Evolutionary conservation across 30 jellyfish, hydroid and myxozoan genomes (phyloP).

Genomic region (Aurelia sp.): DNA sequence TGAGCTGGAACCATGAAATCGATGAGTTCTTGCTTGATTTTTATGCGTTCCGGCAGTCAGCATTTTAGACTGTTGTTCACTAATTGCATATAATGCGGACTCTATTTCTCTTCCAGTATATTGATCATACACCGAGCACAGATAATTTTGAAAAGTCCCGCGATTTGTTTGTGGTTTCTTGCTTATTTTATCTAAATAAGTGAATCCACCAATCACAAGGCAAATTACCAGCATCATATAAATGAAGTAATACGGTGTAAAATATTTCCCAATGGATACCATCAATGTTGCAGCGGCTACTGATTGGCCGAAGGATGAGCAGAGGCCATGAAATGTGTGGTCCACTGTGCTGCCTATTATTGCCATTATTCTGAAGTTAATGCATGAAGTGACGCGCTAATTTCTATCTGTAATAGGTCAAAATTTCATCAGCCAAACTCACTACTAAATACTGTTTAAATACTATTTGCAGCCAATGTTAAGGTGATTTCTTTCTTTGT

Average conservation of each 20-base stretch:
- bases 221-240: slow-evolving; percentile 22
- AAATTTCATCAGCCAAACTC: too few species aligned
- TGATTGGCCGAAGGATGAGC: slow-evolving; percentile 44
- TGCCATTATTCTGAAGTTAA: not conserved
- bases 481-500: too few species aligned
- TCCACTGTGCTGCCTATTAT: slow-evolving; percentile 23
- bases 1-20: slow-evolving; percentile 26
- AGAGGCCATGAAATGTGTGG: slow-evolving; percentile 32
- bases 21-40: not conserved
- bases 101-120: slow-evolving; percentile 27
- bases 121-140: slow-evolving; percentile 32
- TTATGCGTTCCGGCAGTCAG: slow-evolving; percentile 24
- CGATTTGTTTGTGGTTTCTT: slow-evolving; percentile 30
- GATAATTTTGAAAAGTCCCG: slow-evolving; percentile 32
- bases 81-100: slow-evolving; percentile 40
- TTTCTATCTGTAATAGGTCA: too few species aligned
- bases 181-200: slow-evolving; percentile 39
- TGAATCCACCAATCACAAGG: slow-evolving; percentile 16
- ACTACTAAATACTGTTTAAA: too few species aligned
- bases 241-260: slow-evolving; percentile 37
- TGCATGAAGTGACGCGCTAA: too few species aligned
- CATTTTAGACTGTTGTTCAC: slow-evolving; percentile 45
- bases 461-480: too few species aligned
- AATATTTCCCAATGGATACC: slow-evolving; percentile 61
- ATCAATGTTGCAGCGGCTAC: slow-evolving; percentile 57